These are phyloP conservation scores for Falco punctatus DNA, from an alignment of 2,113 vertebrate species.

Conservation along the genomic window DNA sequence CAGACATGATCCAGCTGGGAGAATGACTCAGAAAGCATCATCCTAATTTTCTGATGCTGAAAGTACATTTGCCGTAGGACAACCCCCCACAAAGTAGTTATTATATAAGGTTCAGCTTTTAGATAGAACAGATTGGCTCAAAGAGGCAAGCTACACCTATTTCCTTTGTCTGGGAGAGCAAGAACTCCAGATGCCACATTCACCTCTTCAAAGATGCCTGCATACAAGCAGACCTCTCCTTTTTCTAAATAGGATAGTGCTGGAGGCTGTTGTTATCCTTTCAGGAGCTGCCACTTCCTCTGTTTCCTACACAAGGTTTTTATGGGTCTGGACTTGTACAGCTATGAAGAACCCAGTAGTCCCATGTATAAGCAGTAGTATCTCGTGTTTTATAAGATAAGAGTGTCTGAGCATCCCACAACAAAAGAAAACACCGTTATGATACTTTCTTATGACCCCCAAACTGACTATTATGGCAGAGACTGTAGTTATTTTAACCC, in stretches of 20 bases:
- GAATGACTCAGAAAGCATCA: slow-evolving; percentile 19
- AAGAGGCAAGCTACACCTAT: background rate
- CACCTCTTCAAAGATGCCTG: background rate
- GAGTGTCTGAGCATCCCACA: background rate
- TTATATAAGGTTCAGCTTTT: background rate
- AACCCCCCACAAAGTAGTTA: background rate
- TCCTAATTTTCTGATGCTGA: background rate
- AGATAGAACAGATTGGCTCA: background rate
- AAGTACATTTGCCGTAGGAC: background rate
- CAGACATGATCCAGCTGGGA: background rate
- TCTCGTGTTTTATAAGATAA: background rate
- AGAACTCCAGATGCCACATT: background rate
- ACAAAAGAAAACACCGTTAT: background rate
- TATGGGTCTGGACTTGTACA: background rate
- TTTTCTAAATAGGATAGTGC: background rate
- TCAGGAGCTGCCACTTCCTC: background rate
- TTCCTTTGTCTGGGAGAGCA: background rate
- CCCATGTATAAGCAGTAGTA: background rate
- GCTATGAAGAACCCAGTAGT: background rate
- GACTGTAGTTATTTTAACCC: background rate
- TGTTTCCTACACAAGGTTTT: background rate
- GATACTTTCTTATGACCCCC: background rate
- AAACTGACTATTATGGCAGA: background rate
- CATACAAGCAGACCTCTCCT: background rate
- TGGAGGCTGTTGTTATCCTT: background rate